Conservation (phyloP, 1,140 invertebrate species). For the Bradysia coprophila region DNA sequence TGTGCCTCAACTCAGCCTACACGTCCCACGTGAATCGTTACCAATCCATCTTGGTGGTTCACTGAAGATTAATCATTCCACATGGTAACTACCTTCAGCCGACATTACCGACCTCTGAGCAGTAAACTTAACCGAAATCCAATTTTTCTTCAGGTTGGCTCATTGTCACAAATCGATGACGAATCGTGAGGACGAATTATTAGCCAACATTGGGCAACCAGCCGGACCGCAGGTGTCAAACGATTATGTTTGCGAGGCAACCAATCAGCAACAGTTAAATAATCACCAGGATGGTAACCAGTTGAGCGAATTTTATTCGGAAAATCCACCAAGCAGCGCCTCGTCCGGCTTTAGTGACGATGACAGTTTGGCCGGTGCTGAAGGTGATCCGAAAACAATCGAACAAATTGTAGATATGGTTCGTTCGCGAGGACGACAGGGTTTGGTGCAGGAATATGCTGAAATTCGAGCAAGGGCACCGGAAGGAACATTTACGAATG, state of each 20-base stretch:
- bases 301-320: slow-evolving; percentile 31
- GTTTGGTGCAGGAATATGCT: slow-evolving; percentile 64
- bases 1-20: slow-evolving; percentile 55
- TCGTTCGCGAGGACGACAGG: slow-evolving; percentile 48
- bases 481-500: slow-evolving; percentile 64
- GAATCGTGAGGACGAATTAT: slow-evolving; percentile 29
- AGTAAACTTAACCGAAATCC: too few relatives aligned
- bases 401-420: slow-evolving; percentile 64
- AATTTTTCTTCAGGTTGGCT: slow-evolving; percentile 23
- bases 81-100: slow-evolving; percentile 44
- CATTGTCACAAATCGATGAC: slow-evolving; percentile 36
- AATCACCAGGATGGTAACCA: slow-evolving; percentile 13
- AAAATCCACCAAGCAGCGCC: slow-evolving; percentile 52
- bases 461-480: slow-evolving; percentile 69
- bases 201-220: slow-evolving; percentile 20
- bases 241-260: slow-evolving; percentile 3
- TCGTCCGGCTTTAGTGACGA: slow-evolving; percentile 77
- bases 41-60: slow-evolving; percentile 73
- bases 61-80: slow-evolving; percentile 68
- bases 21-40: slow-evolving; percentile 66
- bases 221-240: slow-evolving; percentile 4
- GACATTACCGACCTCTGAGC: too few relatives aligned
- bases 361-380: slow-evolving; percentile 58
- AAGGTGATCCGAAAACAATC: slow-evolving; percentile 39
- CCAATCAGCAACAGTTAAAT: slow-evolving; percentile 1